These are phyloP conservation scores for Synergus itoensis DNA, from an alignment of 2,888 invertebrate genomes.

Conservation along the genomic window DNA sequence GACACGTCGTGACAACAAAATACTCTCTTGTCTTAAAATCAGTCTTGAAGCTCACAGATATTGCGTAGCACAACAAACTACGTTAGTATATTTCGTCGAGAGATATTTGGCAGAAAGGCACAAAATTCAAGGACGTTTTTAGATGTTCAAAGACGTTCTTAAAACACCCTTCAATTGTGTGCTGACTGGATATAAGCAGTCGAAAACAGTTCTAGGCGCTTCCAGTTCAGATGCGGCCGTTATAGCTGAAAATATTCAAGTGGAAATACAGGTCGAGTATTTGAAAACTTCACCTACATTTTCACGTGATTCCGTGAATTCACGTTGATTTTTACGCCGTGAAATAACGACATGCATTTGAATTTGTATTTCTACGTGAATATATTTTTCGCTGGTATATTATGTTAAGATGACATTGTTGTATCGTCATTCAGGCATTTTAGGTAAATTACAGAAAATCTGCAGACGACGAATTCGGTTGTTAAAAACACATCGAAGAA, in stretches of 20 bases:
- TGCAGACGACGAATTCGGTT: not conserved
- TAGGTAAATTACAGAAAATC: not conserved
- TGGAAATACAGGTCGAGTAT: not conserved
- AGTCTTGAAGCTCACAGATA: constrained; percentile 3
- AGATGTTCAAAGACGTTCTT: no score
- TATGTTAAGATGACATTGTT: not conserved
- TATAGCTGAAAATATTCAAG: not conserved
- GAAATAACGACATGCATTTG: no score
- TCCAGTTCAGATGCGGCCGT: not conserved
- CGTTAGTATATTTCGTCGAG: not conserved
- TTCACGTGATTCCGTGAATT: not conserved
- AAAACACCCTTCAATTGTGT: not conserved
- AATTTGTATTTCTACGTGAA: not conserved
- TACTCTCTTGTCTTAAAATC: not conserved
- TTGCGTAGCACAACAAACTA: constrained; percentile 3
- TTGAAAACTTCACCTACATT: not conserved
- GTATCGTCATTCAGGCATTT: not conserved
- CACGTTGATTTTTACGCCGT: not conserved
- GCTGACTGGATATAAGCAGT: not conserved
- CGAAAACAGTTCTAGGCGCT: no score
- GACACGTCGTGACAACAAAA: not conserved
- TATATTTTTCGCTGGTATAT: not conserved
- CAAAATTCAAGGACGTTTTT: no score
- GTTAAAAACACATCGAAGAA: not conserved
- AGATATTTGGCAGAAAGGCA: not conserved